These are phyloP conservation scores for Apaloderma vittatum DNA, from an alignment of 2,113 vertebrate species.

Conservation along the genomic window DNA sequence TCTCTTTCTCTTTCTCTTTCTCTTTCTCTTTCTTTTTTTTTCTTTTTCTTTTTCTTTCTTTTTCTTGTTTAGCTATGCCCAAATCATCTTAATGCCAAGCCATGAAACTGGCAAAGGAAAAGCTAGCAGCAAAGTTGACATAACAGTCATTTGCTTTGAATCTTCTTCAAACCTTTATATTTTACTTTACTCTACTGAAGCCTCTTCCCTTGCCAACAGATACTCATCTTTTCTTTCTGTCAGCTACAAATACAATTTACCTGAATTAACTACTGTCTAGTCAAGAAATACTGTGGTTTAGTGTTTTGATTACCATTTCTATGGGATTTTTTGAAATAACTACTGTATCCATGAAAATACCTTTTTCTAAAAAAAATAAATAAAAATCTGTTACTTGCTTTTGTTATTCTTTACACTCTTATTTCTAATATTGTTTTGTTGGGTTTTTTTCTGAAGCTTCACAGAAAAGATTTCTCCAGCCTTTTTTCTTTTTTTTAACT, in stretches of 20 bases:
- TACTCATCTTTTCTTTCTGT: background rate
- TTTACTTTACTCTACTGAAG: background rate
- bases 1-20: no score
- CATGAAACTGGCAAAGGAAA: background rate
- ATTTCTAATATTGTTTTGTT: background rate
- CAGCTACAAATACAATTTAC: background rate
- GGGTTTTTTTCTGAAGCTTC: background rate
- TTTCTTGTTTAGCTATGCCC: background rate
- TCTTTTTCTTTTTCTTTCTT: no score
- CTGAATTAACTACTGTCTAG: background rate
- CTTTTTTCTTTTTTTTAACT: background rate
- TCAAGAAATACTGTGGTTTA: background rate
- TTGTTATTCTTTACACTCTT: background rate
- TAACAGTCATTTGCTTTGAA: background rate
- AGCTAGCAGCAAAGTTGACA: background rate
- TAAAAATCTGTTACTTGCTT: background rate
- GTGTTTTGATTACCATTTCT: background rate
- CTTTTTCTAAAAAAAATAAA: background rate
- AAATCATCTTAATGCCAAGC: background rate
- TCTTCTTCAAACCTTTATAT: background rate
- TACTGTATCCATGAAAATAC: background rate
- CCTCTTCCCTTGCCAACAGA: background rate
- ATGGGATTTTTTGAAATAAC: background rate
- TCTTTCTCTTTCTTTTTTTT: no score
- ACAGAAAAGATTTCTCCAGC: background rate